Evolutionary conservation across 2,113 vertebrate species (phyloP).

Genomic region (Ariopsis seemanni): DNA sequence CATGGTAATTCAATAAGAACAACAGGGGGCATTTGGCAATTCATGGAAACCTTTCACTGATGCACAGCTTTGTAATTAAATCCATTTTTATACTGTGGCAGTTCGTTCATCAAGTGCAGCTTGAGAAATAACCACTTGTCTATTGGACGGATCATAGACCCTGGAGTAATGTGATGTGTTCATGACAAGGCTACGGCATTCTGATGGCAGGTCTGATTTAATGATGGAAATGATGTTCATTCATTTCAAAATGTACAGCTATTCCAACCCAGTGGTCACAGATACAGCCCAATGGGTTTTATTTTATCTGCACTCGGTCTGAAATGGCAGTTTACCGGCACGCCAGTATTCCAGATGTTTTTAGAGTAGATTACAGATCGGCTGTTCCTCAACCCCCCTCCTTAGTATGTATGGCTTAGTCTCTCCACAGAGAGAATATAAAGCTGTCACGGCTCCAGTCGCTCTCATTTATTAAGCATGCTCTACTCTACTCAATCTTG

Average conservation of each 20-base stretch:
- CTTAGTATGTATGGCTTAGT: constrained; percentile 4
- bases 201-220: constrained; percentile 26
- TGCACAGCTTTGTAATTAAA: constrained; percentile 40
- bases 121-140: constrained; percentile 28
- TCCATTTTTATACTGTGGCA: constrained; percentile 21
- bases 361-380: constrained; percentile 21
- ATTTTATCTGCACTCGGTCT: background rate
- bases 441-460: constrained; percentile 34
- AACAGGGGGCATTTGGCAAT: constrained; percentile 10
- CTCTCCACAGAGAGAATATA: constrained; percentile 17
- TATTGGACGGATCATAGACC: constrained; percentile 38
- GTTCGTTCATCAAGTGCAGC: constrained; percentile 39
- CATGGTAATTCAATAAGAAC: constrained; percentile 39
- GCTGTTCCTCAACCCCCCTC: constrained; percentile 9
- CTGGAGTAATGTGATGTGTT: constrained; percentile 33
- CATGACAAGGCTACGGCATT: background rate
- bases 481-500: constrained; percentile 20
- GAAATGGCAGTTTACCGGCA: background rate
- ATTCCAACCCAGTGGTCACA: background rate
- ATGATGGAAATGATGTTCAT: background rate
- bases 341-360: constrained; percentile 27
- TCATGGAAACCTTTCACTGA: constrained; percentile 11
- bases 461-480: constrained; percentile 44
- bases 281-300: background rate
- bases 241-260: background rate